phyloP scores from a whole-genome alignment of 2,888 invertebrate species.

The Auanema sp. region DNA sequence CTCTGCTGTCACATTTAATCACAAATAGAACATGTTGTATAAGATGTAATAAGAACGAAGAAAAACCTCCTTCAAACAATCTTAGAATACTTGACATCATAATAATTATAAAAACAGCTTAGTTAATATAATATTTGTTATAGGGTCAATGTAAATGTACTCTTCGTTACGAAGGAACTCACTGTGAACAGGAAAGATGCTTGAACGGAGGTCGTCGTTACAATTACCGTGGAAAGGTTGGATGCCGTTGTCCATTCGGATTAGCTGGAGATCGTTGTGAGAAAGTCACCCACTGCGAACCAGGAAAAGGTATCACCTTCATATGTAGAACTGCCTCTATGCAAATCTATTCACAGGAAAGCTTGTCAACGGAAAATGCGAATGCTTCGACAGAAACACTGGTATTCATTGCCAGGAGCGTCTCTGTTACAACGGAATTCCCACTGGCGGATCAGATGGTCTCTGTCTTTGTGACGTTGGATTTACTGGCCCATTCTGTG shows the following conservation, averaged over 20 bases:
- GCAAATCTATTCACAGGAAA: constrained; percentile 23
- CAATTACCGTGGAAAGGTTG: constrained; percentile 32
- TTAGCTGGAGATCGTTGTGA: constrained; percentile 44
- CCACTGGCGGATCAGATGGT: constrained; percentile 41
- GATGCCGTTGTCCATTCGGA: constrained; percentile 47
- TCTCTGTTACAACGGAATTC: constrained; percentile 46
- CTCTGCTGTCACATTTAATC: too few species aligned
- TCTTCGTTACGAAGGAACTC: constrained; percentile 37
- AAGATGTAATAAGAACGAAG: constrained; percentile 1
- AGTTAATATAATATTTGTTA: constrained; percentile 14
- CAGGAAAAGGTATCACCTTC: constrained; percentile 30
- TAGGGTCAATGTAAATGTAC: constrained; percentile 47
- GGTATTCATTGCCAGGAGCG: constrained; percentile 45
- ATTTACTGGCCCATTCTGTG: constrained; percentile 48
- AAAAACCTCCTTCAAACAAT: neutral
- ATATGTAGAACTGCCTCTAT: neutral
- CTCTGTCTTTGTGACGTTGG: constrained; percentile 48
- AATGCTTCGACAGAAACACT: constrained; percentile 39
- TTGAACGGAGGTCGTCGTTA: constrained; percentile 42
- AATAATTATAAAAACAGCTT: too few species aligned
- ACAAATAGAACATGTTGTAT: neutral
- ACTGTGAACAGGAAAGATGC: constrained; percentile 42
- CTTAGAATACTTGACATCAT: neutral
- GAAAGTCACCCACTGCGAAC: constrained; percentile 43
- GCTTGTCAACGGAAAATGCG: constrained; percentile 45